Evolutionary conservation across 2,113 vertebrate species (phyloP).

Genomic region (Ageneiosus marmoratus): DNA sequence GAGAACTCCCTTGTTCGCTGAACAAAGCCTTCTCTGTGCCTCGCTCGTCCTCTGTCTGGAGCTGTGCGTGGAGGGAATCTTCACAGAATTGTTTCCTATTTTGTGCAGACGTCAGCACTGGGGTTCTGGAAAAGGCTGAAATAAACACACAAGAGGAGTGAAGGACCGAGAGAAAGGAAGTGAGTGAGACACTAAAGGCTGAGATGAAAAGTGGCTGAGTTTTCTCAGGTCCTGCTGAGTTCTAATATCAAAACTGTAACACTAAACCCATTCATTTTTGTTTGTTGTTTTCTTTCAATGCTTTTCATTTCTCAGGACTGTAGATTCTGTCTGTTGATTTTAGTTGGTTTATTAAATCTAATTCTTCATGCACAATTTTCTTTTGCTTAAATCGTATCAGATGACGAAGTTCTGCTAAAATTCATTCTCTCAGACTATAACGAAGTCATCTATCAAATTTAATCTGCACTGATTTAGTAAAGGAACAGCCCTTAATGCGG

Average conservation of each 20-base stretch:
- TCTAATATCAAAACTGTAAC: background rate
- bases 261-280: background rate
- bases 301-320: conserved; percentile 4
- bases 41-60: conserved; percentile 5
- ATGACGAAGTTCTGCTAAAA: background rate
- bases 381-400: background rate
- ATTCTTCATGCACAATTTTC: background rate
- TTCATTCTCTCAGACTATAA: background rate
- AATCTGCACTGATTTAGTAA: background rate
- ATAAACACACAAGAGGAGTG: background rate
- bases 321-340: background rate
- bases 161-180: background rate
- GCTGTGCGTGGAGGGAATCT: background rate
- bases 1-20: conserved; percentile 27
- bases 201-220: background rate
- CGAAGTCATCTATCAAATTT: background rate
- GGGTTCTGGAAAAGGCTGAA: conserved; percentile 12
- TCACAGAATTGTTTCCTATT: conserved; percentile 28
- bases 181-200: background rate
- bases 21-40: conserved; percentile 44
- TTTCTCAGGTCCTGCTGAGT: conserved; percentile 19
- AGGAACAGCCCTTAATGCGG: background rate
- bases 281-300: background rate
- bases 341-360: background rate
- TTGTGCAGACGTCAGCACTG: background rate